phyloP scores from a whole-genome alignment of 2,113 vertebrate genomes.

The Myiagra hebetior region DNA sequence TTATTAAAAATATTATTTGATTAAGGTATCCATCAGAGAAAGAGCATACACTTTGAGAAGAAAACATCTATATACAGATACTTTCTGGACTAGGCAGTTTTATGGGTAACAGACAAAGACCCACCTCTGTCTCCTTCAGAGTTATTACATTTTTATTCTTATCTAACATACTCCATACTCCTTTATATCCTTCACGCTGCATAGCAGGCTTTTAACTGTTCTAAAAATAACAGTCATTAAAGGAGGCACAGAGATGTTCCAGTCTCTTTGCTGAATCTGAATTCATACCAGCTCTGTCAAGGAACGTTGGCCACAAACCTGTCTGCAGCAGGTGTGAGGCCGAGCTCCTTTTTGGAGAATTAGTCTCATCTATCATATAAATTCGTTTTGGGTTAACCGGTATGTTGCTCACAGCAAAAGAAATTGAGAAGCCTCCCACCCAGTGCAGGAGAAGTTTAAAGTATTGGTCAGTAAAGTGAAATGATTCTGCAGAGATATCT shows the following conservation, averaged over 20 bases:
- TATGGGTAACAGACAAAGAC: not conserved
- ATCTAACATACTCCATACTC: not conserved
- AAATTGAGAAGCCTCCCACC: constrained; percentile 49
- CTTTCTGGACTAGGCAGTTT: not conserved
- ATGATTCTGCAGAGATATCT: constrained; percentile 47
- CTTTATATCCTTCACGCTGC: constrained; percentile 23
- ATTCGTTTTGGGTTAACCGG: constrained; percentile 31
- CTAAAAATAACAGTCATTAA: constrained; percentile 51
- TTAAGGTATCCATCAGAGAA: not conserved
- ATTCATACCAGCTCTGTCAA: constrained; percentile 35
- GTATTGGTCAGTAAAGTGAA: constrained; percentile 41
- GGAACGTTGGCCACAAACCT: constrained; percentile 44
- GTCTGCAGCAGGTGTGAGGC: constrained; percentile 21
- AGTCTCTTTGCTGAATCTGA: constrained; percentile 13
- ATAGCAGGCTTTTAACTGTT: constrained; percentile 43
- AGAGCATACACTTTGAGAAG: not conserved
- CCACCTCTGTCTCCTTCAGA: not conserved
- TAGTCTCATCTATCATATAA: constrained; percentile 33
- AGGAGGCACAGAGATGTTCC: constrained; percentile 24
- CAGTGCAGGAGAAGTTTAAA: constrained; percentile 26
- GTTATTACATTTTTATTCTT: constrained; percentile 25
- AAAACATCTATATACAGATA: not conserved
- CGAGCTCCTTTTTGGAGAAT: not conserved
- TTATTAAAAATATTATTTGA: not conserved
- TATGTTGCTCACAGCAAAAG: constrained; percentile 5